Percentiles rank a stretch among this genome's conserved stretches.
phyloP scores from a whole-genome alignment of 2,888 invertebrate species.

The Nemurella pictetii region DNA sequence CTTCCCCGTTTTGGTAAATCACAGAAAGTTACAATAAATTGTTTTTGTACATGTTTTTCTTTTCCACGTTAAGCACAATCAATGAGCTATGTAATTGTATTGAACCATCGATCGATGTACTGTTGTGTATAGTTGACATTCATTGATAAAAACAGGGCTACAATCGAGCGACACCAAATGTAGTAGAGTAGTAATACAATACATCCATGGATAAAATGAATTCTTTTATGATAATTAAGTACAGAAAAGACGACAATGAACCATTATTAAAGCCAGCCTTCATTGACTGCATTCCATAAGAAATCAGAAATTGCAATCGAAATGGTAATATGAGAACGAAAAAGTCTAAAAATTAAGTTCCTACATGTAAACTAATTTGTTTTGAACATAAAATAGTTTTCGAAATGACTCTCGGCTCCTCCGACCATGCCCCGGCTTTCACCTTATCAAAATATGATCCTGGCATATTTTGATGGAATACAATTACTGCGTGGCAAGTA shows the following conservation, averaged over 20 bases:
- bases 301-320: slow-evolving; percentile 3
- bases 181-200: slow-evolving; percentile 22
- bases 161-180: slow-evolving; percentile 29
- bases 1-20: slow-evolving; percentile 40
- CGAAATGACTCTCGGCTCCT: slow-evolving; percentile 18
- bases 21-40: slow-evolving; percentile 41
- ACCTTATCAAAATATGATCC: slow-evolving; percentile 37
- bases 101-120: slow-evolving; percentile 17
- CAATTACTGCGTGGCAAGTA: slow-evolving; percentile 37
- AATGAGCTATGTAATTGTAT: slow-evolving; percentile 17
- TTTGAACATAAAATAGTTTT: slow-evolving; percentile 21
- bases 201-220: slow-evolving; percentile 32
- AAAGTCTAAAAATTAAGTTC: not conserved
- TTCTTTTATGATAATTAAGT: slow-evolving; percentile 26
- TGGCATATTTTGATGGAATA: slow-evolving; percentile 40
- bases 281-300: slow-evolving; percentile 14
- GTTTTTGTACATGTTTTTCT: slow-evolving; percentile 40
- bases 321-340: slow-evolving; percentile 16
- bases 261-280: slow-evolving; percentile 19
- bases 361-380: slow-evolving; percentile 5
- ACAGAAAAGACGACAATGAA: slow-evolving; percentile 30
- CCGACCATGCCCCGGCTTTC: slow-evolving; percentile 33
- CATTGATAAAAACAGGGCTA: slow-evolving; percentile 27
- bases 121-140: not conserved
- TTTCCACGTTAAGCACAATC: slow-evolving; percentile 34